Conservation (phyloP, 1,140 invertebrate species). For the Aphelinus atriplicis region DNA sequence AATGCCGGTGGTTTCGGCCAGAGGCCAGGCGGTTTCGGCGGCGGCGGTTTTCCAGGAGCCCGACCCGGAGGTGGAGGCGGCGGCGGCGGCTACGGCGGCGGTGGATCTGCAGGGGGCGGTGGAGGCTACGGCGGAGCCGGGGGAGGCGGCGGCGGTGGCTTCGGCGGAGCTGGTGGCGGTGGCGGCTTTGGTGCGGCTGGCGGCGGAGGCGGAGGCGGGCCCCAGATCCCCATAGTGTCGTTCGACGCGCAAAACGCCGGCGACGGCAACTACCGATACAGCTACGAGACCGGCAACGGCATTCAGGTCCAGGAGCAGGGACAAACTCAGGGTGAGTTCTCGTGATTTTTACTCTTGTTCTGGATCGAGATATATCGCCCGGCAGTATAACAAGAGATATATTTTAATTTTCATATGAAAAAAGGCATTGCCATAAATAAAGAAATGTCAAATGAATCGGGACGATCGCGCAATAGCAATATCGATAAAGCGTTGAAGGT, state of each 20-base stretch:
- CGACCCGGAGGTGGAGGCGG: constrained; percentile 36
- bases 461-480: too few species aligned
- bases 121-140: constrained; percentile 2
- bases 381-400: not conserved
- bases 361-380: not conserved
- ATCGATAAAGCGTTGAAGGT: too few species aligned
- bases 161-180: constrained; percentile 46
- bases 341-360: not conserved
- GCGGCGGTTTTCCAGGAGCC: constrained; percentile 4
- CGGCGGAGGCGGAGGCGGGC: constrained; percentile 51
- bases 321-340: constrained; percentile 50
- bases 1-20: constrained; percentile 41
- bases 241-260: constrained; percentile 67
- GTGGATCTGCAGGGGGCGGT: constrained; percentile 36
- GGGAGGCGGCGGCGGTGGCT: constrained; percentile 36
- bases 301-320: constrained; percentile 72
- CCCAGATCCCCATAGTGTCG: constrained; percentile 62
- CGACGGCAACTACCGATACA: constrained; percentile 64
- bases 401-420: too few species aligned
- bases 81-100: constrained; percentile 47
- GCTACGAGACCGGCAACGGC: constrained; percentile 73
- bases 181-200: constrained; percentile 51
- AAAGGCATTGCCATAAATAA: too few species aligned
- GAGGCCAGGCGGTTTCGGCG: constrained; percentile 31
- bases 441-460: too few species aligned